phyloP scores from a whole-genome alignment of 2,888 invertebrate species.

The Lymantria monacha region DNA sequence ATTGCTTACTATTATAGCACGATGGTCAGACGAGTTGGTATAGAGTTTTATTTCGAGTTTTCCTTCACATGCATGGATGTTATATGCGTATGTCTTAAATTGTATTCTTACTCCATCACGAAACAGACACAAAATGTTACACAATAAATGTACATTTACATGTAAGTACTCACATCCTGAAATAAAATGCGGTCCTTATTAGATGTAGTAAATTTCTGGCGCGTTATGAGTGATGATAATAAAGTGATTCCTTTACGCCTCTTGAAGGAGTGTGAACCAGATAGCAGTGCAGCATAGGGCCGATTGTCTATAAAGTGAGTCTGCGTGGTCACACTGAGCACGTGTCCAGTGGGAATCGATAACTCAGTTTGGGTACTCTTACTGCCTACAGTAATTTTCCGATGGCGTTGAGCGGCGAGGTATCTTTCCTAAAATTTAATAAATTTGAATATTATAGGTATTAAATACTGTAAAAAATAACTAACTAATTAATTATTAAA shows the following conservation, averaged over 20 bases:
- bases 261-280: not conserved
- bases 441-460: not conserved
- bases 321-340: conserved; percentile 14
- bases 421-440: conserved; percentile 16
- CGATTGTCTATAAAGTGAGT: not conserved
- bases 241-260: not conserved
- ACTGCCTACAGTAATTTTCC: not conserved
- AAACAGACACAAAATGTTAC: not conserved
- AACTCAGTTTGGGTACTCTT: not conserved
- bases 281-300: not conserved
- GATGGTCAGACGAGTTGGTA: no score
- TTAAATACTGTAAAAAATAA: not conserved
- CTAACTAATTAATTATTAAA: no score
- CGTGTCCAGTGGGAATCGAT: not conserved
- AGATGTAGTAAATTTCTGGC: not conserved
- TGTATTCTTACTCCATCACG: no score
- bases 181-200: conserved; percentile 15
- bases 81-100: no score
- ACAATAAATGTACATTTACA: not conserved
- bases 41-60: no score
- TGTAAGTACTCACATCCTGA: conserved; percentile 33
- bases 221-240: not conserved
- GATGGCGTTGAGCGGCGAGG: conserved; percentile 7
- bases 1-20: no score
- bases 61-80: no score